Evolutionary conservation across 2,113 vertebrate species (phyloP).

Genomic region (Xerus inauris): DNA sequence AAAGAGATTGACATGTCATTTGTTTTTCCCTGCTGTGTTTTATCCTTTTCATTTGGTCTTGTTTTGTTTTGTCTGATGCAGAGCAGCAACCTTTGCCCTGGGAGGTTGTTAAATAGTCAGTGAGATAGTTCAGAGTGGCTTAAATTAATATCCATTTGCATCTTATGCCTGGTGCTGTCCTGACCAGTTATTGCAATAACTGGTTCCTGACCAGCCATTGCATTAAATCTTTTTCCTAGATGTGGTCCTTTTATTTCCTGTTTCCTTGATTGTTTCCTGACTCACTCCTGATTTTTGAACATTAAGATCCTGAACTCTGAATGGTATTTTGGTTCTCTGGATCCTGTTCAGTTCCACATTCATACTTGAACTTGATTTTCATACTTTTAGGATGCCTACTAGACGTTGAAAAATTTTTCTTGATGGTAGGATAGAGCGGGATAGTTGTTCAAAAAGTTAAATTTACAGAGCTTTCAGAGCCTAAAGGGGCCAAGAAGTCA

Average conservation of each 20-base stretch:
- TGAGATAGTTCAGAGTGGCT: slow-evolving; percentile 19
- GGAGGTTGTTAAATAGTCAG: background rate
- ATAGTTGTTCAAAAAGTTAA: background rate
- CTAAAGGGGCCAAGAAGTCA: background rate
- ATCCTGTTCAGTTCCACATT: background rate
- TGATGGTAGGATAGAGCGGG: background rate
- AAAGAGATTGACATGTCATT: slow-evolving; percentile 15
- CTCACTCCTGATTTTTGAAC: background rate
- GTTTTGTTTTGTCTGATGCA: background rate
- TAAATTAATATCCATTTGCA: slow-evolving; percentile 28
- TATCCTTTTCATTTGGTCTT: slow-evolving; percentile 16
- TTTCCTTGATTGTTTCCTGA: background rate
- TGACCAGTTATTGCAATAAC: background rate
- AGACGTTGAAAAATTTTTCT: background rate
- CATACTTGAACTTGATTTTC: background rate
- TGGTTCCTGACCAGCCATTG: background rate
- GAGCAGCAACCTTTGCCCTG: background rate
- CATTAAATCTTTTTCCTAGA: background rate
- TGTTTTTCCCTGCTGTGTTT: slow-evolving; percentile 19
- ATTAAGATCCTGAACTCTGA: background rate
- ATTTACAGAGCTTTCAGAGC: background rate
- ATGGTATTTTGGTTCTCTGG: background rate
- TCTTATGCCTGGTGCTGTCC: background rate
- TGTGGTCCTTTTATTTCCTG: background rate
- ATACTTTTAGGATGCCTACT: background rate